These are phyloP conservation scores for Holotrichia oblita DNA, from an alignment of 1,140 invertebrate genomes.

Conservation along the genomic window DNA sequence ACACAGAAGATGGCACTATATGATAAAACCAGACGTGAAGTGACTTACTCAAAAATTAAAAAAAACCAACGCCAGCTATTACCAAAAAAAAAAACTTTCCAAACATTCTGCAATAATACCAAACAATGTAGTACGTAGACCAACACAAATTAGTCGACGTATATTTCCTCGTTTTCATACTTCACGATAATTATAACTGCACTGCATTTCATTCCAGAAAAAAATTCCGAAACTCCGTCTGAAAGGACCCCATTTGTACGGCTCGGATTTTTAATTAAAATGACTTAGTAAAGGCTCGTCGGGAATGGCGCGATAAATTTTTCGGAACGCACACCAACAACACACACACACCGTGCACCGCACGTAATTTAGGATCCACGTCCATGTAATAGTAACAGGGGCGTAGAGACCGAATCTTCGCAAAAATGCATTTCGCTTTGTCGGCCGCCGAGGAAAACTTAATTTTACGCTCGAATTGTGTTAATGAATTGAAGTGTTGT, in stretches of 20 bases:
- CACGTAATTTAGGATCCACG: neutral
- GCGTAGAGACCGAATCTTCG: neutral
- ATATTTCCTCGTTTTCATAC: no score
- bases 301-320: slow-evolving; percentile 7
- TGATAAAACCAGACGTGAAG: no score
- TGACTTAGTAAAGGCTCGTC: neutral
- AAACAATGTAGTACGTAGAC: no score
- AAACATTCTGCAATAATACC: no score
- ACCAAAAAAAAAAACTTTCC: no score
- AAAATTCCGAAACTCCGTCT: neutral
- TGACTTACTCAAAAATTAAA: no score
- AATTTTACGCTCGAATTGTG: slow-evolving; percentile 25
- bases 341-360: no score
- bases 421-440: slow-evolving; percentile 19
- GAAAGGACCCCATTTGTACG: neutral
- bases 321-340: slow-evolving; percentile 10
- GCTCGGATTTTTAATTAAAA: slow-evolving; percentile 22
- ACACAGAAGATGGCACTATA: no score
- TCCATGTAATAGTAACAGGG: neutral
- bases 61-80: no score
- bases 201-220: neutral
- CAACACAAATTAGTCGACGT: no score
- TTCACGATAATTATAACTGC: neutral
- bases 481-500: slow-evolving; percentile 17
- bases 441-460: neutral